phyloP scores from a whole-genome alignment of 2,797 vertebrate genomes.

The Etheostoma nigrum region DNA sequence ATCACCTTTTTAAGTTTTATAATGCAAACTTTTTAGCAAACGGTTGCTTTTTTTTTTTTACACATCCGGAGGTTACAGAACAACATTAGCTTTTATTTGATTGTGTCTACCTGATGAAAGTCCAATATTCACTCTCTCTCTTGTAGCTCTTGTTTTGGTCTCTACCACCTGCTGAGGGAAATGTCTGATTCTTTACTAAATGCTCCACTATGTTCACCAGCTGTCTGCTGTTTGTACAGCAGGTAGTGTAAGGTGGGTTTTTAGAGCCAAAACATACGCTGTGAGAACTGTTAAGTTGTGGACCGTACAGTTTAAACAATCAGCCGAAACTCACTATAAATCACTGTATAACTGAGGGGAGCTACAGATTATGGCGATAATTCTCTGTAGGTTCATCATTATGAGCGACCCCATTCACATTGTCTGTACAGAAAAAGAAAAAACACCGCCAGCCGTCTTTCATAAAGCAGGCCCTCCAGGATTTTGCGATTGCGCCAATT shows the following conservation, averaged over 20 bases:
- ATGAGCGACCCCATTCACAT: no score
- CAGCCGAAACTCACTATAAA: background rate
- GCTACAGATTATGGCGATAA: background rate
- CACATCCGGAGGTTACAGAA: background rate
- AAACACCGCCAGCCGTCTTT: constrained; percentile 8
- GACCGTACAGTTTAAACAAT: background rate
- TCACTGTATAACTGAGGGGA: background rate
- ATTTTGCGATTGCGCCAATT: no score
- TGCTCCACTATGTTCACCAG: background rate
- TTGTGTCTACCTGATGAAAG: background rate
- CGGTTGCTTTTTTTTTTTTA: background rate
- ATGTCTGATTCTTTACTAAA: background rate
- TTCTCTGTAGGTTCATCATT: background rate
- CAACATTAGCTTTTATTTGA: background rate
- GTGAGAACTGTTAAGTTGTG: background rate
- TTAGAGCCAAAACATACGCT: background rate
- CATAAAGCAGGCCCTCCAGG: background rate
- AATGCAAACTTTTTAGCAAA: background rate
- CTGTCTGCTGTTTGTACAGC: background rate
- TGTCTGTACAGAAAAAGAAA: background rate
- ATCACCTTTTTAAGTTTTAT: background rate
- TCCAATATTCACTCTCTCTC: background rate
- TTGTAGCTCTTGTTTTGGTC: background rate
- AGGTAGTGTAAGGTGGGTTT: background rate
- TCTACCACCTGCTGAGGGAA: background rate